Evolutionary conservation across 2,797 vertebrate species (phyloP).

Genomic region (Xenopus petersii): DNA sequence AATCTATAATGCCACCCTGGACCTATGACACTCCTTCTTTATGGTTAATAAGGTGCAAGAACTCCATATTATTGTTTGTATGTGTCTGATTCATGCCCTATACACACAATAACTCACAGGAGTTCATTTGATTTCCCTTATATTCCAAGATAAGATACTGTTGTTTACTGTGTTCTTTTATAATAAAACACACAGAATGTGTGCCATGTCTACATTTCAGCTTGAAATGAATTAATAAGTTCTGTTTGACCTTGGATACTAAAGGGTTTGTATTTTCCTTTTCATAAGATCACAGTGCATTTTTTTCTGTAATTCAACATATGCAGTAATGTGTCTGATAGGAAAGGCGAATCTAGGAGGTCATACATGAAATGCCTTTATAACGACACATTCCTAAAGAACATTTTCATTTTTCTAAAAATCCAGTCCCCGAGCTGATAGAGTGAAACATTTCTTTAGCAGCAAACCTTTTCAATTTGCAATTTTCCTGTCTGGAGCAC

Average conservation of each 20-base stretch:
- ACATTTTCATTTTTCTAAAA: conserved; percentile 22
- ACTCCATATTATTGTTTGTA: no score
- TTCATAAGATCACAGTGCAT: conserved; percentile 16
- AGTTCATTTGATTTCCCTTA: no score
- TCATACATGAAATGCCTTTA: conserved; percentile 38
- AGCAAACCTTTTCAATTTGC: conserved; percentile 28
- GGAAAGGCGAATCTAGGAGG: conserved; percentile 19
- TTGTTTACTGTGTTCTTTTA: no score
- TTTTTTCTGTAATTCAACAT: conserved; percentile 15
- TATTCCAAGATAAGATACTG: no score
- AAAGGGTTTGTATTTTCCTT: background rate
- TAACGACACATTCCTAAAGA: conserved; percentile 33
- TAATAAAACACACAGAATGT: no score
- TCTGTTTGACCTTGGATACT: background rate
- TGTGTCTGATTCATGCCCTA: no score
- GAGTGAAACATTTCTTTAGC: conserved; percentile 27
- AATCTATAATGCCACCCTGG: no score
- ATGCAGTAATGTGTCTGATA: conserved; percentile 25
- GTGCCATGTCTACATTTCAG: no score
- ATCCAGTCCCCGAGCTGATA: conserved; percentile 29
- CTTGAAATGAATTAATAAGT: background rate
- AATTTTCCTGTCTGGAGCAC: conserved; percentile 40
- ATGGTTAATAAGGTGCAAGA: no score
- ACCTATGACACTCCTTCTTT: no score
- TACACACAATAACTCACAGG: no score